Evolutionary conservation across 1,140 invertebrate species (phyloP).

Genomic region (Macrostomum lignano): DNA sequence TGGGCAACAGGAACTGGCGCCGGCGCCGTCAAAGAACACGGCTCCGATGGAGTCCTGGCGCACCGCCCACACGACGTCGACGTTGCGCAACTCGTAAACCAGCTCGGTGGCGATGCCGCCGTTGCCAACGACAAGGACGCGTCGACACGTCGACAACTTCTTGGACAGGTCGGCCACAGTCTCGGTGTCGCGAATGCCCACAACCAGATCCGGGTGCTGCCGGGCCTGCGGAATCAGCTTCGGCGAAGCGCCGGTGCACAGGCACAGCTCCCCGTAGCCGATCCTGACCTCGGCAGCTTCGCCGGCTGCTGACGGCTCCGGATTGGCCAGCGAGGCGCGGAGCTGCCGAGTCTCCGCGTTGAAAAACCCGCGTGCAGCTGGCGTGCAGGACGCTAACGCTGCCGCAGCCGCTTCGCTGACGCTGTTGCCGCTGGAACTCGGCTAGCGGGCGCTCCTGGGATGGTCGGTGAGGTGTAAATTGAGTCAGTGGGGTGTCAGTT

Average conservation of each 20-base stretch:
- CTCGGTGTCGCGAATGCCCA: slow-evolving; percentile 78
- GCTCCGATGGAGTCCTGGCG: slow-evolving; percentile 66
- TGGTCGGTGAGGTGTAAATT: too few species aligned
- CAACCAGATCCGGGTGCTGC: slow-evolving; percentile 22
- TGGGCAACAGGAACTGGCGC: too few species aligned
- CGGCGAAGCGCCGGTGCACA: slow-evolving; percentile 59
- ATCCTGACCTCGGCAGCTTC: too few species aligned
- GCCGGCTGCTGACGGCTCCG: too few species aligned
- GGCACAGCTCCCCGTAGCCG: slow-evolving; percentile 54
- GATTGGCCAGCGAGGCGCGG: too few species aligned
- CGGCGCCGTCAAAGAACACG: slow-evolving; percentile 76
- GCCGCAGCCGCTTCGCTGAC: too few species aligned
- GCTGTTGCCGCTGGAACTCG: too few species aligned
- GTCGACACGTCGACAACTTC: slow-evolving; percentile 10
- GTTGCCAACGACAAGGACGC: slow-evolving; percentile 62
- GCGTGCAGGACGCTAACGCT: too few species aligned
- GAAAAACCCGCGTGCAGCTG: too few species aligned
- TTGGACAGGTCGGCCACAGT: slow-evolving; percentile 35
- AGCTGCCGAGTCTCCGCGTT: too few species aligned
- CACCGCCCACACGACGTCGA: slow-evolving; percentile 61
- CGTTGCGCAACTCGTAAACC: slow-evolving; percentile 29
- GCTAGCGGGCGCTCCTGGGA: too few species aligned
- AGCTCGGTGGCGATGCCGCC: slow-evolving; percentile 89
- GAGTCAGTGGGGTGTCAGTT: too few species aligned
- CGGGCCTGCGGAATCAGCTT: slow-evolving; percentile 39